A percentile compares a stretch with the other conserved stretches of the same genome.
These are phyloP conservation scores for Nixonia krombeini DNA, from an alignment of 1,140 invertebrate species.

Conservation along the genomic window DNA sequence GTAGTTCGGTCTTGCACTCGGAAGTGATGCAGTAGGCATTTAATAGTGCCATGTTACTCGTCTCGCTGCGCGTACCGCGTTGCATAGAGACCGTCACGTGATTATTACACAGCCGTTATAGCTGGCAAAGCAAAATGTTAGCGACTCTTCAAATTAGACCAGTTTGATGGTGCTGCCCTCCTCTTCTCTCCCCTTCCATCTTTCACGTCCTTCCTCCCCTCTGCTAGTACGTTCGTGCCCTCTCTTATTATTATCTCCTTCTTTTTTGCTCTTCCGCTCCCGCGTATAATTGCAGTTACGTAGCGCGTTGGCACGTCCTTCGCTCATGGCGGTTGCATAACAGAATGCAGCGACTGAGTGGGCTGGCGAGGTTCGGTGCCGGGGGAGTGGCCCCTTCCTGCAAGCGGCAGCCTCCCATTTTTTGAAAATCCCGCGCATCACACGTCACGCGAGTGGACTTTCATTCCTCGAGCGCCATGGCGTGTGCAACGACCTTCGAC, in stretches of 20 bases:
- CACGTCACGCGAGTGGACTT: slow-evolving; percentile 17
- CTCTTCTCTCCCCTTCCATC: slow-evolving; percentile 5
- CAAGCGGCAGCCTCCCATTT: slow-evolving; percentile 13
- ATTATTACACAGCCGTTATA: slow-evolving; percentile 40
- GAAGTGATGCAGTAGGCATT: slow-evolving; percentile 20
- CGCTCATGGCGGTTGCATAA: slow-evolving; percentile 50
- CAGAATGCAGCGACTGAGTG: slow-evolving; percentile 32
- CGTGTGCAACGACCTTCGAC: slow-evolving; percentile 45
- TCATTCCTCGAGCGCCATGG: slow-evolving; percentile 12
- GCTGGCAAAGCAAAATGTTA: slow-evolving; percentile 55
- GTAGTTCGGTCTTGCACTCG: slow-evolving; percentile 12
- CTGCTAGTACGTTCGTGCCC: slow-evolving; percentile 30
- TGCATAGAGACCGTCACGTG: slow-evolving; percentile 28
- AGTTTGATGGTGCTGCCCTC: slow-evolving; percentile 26
- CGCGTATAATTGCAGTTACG: slow-evolving; percentile 42
- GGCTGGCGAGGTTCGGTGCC: too few relatives aligned
- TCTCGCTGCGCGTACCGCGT: slow-evolving; percentile 19
- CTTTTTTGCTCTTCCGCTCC: slow-evolving; percentile 40
- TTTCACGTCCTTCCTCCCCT: slow-evolving; percentile 8
- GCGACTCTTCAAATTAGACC: slow-evolving; percentile 55
- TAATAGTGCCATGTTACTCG: slow-evolving; percentile 24
- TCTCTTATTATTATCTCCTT: slow-evolving; percentile 15
- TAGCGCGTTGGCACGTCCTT: slow-evolving; percentile 44
- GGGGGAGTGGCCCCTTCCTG: not conserved
- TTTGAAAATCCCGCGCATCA: slow-evolving; percentile 26